Percentiles rank a stretch among this genome's conserved stretches.
Conservation (phyloP, 2,797 vertebrate species). For the Melanotaenia trifasciata region DNA sequence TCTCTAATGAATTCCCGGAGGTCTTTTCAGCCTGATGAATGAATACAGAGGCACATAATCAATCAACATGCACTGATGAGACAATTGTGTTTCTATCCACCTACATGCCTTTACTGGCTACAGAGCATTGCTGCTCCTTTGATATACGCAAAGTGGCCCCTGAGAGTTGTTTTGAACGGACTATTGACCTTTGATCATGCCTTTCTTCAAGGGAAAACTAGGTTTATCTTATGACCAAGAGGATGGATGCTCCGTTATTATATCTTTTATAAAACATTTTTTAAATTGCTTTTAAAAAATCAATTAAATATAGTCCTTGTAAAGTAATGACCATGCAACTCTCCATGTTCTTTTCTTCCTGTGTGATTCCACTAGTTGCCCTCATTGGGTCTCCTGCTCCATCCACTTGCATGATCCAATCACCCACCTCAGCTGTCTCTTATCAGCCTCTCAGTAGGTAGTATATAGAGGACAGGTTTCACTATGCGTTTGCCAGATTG, state of each 20-base stretch:
- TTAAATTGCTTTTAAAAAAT: background rate
- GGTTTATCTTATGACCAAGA: background rate
- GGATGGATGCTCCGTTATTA: no score
- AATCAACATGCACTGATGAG: conserved; percentile 28
- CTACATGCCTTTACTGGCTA: conserved; percentile 5
- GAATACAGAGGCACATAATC: conserved; percentile 7
- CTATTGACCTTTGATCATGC: conserved; percentile 50
- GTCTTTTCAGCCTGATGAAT: conserved; percentile 13
- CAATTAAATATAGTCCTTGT: no score
- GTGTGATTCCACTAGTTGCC: conserved; percentile 12
- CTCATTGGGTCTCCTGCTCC: conserved; percentile 5
- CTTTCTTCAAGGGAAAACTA: conserved; percentile 9
- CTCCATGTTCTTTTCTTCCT: conserved; percentile 12
- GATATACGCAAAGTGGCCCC: conserved; percentile 7
- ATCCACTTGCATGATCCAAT: conserved; percentile 13
- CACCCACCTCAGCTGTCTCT: conserved; percentile 15
- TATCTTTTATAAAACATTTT: no score
- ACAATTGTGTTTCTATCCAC: conserved; percentile 10
- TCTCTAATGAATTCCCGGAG: conserved; percentile 7
- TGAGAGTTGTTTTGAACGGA: conserved; percentile 46
- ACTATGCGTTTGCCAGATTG: conserved; percentile 39
- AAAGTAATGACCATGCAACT: background rate
- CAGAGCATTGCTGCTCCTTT: conserved; percentile 8
- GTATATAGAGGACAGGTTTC: conserved; percentile 32
- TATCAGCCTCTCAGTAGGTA: conserved; percentile 24